Conservation (phyloP, 2,888 invertebrate species). For the Perizoma affinitatum region DNA sequence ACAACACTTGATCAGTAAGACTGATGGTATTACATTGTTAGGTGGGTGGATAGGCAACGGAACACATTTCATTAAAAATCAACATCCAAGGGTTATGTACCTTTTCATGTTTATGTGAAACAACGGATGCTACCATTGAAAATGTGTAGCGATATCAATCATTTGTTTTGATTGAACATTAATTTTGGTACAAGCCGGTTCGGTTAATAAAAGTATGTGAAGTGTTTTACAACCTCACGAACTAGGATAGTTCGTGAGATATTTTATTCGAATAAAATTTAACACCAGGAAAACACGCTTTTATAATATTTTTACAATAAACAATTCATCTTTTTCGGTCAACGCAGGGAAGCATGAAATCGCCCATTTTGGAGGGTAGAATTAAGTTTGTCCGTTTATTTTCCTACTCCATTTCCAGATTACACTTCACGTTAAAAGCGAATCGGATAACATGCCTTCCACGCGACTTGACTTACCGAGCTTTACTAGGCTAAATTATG, state of each 20-base stretch:
- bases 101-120: conserved; percentile 47
- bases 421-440: conserved; percentile 14
- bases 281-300: too few relatives aligned
- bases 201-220: too few relatives aligned
- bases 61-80: conserved; percentile 55
- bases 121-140: conserved; percentile 38
- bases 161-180: conserved; percentile 18
- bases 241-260: too few relatives aligned
- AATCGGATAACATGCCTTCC: conserved; percentile 44
- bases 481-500: conserved; percentile 67
- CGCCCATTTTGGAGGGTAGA: too few relatives aligned
- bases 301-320: too few relatives aligned
- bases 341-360: too few relatives aligned
- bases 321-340: too few relatives aligned
- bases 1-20: conserved; percentile 3
- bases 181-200: too few relatives aligned
- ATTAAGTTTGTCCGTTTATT: too few relatives aligned
- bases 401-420: too few relatives aligned
- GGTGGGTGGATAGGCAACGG: conserved; percentile 42
- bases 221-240: too few relatives aligned
- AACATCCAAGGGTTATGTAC: conserved; percentile 43
- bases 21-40: conserved; percentile 52
- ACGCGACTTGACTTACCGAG: conserved; percentile 54
- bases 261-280: too few relatives aligned
- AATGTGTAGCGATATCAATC: conserved; percentile 34